A percentile compares a stretch with the other conserved stretches of the same genome.
These are phyloP conservation scores for Drosophila burlai DNA, from an alignment of 1,140 invertebrate species.

Conservation along the genomic window DNA sequence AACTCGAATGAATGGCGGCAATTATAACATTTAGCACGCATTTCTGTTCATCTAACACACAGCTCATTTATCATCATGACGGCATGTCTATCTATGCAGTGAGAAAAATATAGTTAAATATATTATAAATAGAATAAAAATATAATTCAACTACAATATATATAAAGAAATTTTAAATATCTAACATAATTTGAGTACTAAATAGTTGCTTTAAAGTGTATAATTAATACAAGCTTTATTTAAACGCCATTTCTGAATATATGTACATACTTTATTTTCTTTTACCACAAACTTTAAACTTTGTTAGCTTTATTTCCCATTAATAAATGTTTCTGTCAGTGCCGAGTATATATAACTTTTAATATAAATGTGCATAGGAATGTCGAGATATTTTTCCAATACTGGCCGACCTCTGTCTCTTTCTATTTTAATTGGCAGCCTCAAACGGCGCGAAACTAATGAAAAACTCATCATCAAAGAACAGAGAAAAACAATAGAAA, in stretches of 20 bases:
- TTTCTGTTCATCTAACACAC: constrained; percentile 44
- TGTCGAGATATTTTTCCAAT: constrained; percentile 47
- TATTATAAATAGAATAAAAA: too few species aligned
- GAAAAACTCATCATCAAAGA: constrained; percentile 70
- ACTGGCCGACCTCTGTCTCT: constrained; percentile 23
- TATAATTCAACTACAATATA: too few species aligned
- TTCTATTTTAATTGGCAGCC: constrained; percentile 63
- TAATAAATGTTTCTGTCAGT: neutral
- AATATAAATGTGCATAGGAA: constrained; percentile 21
- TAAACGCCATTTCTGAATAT: neutral
- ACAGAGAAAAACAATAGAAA: constrained; percentile 5
- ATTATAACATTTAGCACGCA: constrained; percentile 79
- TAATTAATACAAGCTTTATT: neutral
- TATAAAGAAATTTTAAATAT: neutral
- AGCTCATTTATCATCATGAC: constrained; percentile 64
- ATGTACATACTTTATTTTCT: neutral
- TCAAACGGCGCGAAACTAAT: constrained; percentile 75
- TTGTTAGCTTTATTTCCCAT: neutral
- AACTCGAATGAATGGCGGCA: constrained; percentile 67
- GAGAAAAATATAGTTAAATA: neutral
- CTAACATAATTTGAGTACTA: neutral
- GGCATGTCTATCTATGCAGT: constrained; percentile 23
- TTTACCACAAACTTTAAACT: neutral
- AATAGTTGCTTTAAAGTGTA: too few species aligned
- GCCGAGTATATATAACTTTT: neutral